Evolutionary conservation across 2,113 vertebrate genomes (phyloP).

Genomic region (Suncus etruscus): DNA sequence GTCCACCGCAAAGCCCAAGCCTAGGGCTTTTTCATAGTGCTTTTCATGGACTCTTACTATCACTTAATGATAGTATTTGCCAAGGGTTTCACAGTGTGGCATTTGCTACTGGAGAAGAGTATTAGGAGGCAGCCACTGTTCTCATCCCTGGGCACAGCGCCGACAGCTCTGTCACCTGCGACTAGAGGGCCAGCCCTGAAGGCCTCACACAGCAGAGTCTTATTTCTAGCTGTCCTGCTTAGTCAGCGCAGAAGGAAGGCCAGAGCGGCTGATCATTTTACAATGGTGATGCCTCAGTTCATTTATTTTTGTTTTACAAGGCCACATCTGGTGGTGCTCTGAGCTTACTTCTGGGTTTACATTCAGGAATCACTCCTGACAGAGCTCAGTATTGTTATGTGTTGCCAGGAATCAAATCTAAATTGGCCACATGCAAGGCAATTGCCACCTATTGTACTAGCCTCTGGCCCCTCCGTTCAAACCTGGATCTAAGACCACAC

Average conservation of each 20-base stretch:
- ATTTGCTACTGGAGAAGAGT: background rate
- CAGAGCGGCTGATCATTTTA: background rate
- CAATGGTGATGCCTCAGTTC: background rate
- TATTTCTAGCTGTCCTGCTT: background rate
- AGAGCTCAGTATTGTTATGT: too few species aligned
- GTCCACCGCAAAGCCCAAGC: background rate
- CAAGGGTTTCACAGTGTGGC: conserved; percentile 1
- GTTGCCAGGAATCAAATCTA: too few species aligned
- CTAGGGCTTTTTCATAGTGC: background rate
- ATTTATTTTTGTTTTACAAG: background rate
- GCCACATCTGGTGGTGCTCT: too few species aligned
- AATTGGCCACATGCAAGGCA: too few species aligned
- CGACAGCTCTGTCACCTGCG: background rate
- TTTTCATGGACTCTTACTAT: background rate
- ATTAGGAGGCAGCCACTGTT: background rate
- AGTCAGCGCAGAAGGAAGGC: background rate
- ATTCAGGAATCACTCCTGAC: too few species aligned
- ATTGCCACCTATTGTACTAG: too few species aligned
- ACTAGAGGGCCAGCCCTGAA: too few species aligned
- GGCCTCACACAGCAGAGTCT: fast-evolving
- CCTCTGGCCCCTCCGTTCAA: background rate
- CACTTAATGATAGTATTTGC: background rate
- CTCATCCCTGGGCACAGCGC: background rate
- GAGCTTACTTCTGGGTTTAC: too few species aligned
- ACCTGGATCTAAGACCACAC: background rate